Evolutionary conservation across 2,888 invertebrate genomes (phyloP).

Genomic region (Biston stratarius): DNA sequence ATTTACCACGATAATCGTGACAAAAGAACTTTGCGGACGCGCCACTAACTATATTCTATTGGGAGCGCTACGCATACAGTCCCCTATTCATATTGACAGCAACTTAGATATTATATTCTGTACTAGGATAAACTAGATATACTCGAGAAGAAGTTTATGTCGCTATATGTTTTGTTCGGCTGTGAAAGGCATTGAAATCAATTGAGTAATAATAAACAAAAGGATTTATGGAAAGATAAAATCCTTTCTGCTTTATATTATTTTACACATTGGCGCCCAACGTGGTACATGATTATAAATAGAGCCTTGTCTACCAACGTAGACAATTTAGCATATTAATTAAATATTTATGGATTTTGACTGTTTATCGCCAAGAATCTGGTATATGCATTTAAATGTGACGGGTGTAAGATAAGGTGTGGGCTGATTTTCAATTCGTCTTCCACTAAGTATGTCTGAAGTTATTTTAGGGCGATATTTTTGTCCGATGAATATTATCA

Average conservation of each 20-base stretch:
- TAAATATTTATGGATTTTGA: too few species aligned
- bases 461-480: too few species aligned
- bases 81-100: conserved; percentile 68
- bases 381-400: too few species aligned
- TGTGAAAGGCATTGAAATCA: conserved; percentile 17
- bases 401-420: too few species aligned
- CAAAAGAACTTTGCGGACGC: conserved; percentile 83
- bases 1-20: conserved; percentile 84
- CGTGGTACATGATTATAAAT: conserved; percentile 10
- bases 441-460: too few species aligned
- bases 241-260: background rate
- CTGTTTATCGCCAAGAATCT: too few species aligned
- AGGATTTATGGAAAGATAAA: background rate
- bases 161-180: conserved; percentile 23
- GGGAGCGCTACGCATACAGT: conserved; percentile 63
- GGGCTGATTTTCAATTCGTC: too few species aligned
- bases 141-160: conserved; percentile 14
- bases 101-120: conserved; percentile 40
- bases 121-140: conserved; percentile 22
- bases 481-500: too few species aligned
- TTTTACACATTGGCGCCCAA: conserved; percentile 10
- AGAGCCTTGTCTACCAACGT: too few species aligned
- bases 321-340: too few species aligned
- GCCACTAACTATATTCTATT: conserved; percentile 65
- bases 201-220: background rate